Conservation (phyloP, 2,888 invertebrate species). For the Linyphia triangularis region DNA sequence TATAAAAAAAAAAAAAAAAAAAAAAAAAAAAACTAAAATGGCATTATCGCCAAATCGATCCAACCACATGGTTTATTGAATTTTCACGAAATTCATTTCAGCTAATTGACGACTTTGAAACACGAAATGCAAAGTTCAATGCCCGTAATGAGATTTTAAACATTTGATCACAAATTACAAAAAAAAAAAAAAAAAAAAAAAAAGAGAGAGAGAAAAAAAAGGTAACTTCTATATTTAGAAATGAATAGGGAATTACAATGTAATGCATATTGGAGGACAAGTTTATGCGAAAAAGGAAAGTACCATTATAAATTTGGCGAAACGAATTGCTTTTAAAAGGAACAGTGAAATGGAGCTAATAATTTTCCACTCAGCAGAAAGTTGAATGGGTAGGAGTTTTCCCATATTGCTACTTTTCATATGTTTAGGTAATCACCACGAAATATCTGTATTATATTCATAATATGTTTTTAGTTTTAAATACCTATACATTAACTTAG, state of each 20-base stretch:
- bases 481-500: too few species aligned
- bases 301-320: not conserved
- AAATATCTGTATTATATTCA: too few species aligned
- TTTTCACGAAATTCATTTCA: not conserved
- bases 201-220: not conserved
- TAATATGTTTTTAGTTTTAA: too few species aligned
- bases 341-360: not conserved
- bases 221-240: slow-evolving; percentile 16
- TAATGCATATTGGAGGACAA: not conserved
- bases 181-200: not conserved
- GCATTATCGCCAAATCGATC: too few species aligned
- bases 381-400: too few species aligned
- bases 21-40: too few species aligned
- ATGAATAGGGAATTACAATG: not conserved
- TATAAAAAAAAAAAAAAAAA: too few species aligned
- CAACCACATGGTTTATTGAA: not conserved
- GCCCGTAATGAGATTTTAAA: not conserved
- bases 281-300: not conserved
- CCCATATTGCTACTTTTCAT: too few species aligned
- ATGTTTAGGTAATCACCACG: too few species aligned
- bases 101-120: not conserved
- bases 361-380: not conserved
- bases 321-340: not conserved
- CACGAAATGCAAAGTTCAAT: not conserved
- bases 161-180: not conserved